A percentile compares a stretch with the other conserved stretches of the same genome.
phyloP scores from a whole-genome alignment of 2,888 invertebrate genomes.

The Gerris lacustris region DNA sequence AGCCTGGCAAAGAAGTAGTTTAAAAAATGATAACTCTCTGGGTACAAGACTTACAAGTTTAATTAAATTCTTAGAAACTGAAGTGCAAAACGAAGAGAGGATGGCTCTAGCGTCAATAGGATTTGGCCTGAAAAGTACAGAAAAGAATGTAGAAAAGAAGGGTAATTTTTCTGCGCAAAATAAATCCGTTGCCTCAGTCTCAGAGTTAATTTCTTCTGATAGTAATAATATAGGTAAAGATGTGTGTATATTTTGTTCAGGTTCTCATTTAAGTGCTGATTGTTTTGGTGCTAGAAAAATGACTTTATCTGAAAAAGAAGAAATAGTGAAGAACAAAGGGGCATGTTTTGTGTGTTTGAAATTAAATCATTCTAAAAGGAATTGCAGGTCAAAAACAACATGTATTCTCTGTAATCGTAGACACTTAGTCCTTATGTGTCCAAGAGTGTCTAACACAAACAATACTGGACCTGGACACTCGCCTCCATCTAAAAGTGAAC shows the following conservation, averaged over 20 bases:
- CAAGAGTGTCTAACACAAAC: conserved; percentile 1
- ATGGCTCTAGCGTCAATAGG: not conserved
- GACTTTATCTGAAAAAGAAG: not conserved
- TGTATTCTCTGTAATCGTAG: conserved; percentile 8
- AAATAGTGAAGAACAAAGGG: not conserved
- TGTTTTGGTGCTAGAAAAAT: not conserved
- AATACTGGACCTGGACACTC: not conserved
- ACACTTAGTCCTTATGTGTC: conserved; percentile 11
- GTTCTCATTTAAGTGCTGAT: not conserved
- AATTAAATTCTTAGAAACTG: conserved; percentile 5
- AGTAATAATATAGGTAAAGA: not conserved
- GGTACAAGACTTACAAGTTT: not conserved
- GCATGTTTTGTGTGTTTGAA: not conserved
- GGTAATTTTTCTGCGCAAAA: not conserved
- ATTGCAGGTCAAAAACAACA: not conserved
- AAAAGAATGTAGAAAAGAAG: not conserved
- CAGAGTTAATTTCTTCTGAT: not conserved
- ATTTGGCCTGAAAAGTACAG: not conserved
- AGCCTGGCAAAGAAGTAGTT: conserved; percentile 15
- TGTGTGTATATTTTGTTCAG: not conserved
- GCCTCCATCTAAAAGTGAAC: not conserved
- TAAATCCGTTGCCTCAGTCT: not conserved
- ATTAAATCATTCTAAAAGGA: not conserved
- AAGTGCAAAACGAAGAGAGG: conserved; percentile 14
- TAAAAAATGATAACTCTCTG: not conserved